Conservation (phyloP, 2,888 invertebrate species). For the Apamea crenata region DNA sequence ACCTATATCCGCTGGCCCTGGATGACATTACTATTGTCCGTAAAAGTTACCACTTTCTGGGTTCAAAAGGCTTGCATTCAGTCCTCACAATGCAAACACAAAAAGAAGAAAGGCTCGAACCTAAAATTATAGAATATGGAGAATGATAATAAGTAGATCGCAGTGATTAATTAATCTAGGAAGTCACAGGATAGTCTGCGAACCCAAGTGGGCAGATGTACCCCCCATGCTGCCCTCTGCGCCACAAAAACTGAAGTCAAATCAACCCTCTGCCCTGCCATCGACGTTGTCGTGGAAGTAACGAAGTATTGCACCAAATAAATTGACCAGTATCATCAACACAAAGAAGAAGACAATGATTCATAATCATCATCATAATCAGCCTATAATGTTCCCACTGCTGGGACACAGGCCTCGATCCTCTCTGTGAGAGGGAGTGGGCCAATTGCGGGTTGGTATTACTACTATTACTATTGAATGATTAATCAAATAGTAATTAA, state of each 20-base stretch:
- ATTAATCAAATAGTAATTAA: too few relatives aligned
- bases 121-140: neutral
- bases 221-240: neutral
- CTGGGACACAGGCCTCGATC: too few relatives aligned
- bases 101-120: neutral
- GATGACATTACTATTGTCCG: neutral
- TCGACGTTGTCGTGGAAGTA: neutral
- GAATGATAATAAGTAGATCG: neutral
- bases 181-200: neutral
- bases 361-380: neutral
- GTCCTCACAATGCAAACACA: neutral
- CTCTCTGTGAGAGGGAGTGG: too few relatives aligned
- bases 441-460: too few relatives aligned
- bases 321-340: neutral
- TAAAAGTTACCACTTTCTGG: neutral
- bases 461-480: too few relatives aligned
- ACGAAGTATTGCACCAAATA: neutral
- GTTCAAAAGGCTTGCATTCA: too few relatives aligned
- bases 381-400: too few relatives aligned
- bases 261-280: neutral
- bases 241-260: neutral
- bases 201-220: neutral
- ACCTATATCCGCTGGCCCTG: neutral
- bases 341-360: neutral
- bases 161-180: neutral